Base-by-base conservation (phyloP, 23 tunicate species). In the Phallusia fumigata region DNA sequence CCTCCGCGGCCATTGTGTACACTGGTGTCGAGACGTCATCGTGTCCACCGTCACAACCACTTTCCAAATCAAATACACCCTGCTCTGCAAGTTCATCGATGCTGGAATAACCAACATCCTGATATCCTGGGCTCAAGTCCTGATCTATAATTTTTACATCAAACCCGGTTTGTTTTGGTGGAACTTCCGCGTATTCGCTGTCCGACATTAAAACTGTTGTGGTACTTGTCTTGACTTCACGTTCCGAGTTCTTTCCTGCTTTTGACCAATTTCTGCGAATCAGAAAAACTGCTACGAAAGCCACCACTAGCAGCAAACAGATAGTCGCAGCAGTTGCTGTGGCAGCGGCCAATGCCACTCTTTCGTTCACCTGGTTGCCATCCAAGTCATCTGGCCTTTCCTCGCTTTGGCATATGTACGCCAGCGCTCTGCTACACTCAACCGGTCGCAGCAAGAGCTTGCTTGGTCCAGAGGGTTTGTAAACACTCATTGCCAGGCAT, bases 401-500 rank as follows among this genome's bases (percentile, higher is more conserved):
- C 26, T 1, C 28, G 28, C 69, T 58, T 58, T 58, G 69, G 16
- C 69, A 58, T 1, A 58, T 58, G 69, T 21, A 58, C 2, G 69
- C 69, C 3, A 58, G 69, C 28, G 69, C 69, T 58, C 69, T 58
- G 16, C 13, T 16, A 16, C 69, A 58, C 69, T 58, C 69, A 1
- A 58, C 69, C 13, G 69, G 69, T 2, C 69, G 69, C 5, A 40
- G 47, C 69, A 58, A 58, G 28, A 58, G 3, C 15, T 21, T 11
- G 28, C 28, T 24, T 21, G 69, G 13, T 13, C 69, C 69, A 24
- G 3, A 1, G 3, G 26, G 28, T 13, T 58, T 58, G 28, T 58
- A 58, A 58, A 58, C 69, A 16, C 69, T 58, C 69, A 58, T 58
- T 58, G 69, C 69, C 69, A 58, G 28, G 16, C 69, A 58, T 1